phyloP scores from a whole-genome alignment of 2,797 vertebrate genomes.

The Pseudomugil gertrudae region DNA sequence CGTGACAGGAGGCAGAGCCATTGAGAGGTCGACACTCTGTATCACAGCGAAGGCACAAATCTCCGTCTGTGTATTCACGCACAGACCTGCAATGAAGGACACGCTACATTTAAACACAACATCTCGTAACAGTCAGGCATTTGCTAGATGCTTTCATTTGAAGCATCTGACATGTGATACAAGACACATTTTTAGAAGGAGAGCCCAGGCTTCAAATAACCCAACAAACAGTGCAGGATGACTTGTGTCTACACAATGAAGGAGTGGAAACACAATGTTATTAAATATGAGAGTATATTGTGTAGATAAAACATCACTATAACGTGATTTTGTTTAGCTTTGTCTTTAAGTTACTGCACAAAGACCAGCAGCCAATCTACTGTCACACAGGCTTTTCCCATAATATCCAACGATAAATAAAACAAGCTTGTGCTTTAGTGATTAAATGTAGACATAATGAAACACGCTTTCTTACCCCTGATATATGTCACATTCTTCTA shows the following conservation, averaged over 20 bases:
- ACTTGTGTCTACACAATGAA: slow-evolving; percentile 5
- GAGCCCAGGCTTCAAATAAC: slow-evolving; percentile 33
- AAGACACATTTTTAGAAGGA: slow-evolving; percentile 44
- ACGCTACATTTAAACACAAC: slow-evolving; percentile 17
- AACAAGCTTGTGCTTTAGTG: slow-evolving; percentile 13
- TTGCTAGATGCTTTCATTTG: slow-evolving; percentile 28
- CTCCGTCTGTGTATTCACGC: slow-evolving; percentile 86
- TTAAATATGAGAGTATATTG: not conserved
- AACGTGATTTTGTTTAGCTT: not conserved
- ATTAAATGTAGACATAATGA: slow-evolving; percentile 15
- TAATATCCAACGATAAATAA: slow-evolving; percentile 5
- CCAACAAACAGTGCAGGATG: slow-evolving; percentile 1
- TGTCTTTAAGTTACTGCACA: slow-evolving; percentile 23
- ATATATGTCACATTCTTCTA: slow-evolving; percentile 88
- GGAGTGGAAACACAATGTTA: not conserved
- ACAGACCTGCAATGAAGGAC: slow-evolving; percentile 75
- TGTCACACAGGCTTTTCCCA: not conserved
- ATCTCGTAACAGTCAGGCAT: slow-evolving; percentile 22
- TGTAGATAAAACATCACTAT: not conserved
- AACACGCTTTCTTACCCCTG: slow-evolving; percentile 84
- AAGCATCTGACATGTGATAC: slow-evolving; percentile 31
- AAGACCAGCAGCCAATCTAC: not conserved
- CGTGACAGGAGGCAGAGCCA: slow-evolving; percentile 87
- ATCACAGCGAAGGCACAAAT: slow-evolving; percentile 87
- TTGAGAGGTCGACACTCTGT: slow-evolving; percentile 90